Evolutionary conservation across 1,140 invertebrate genomes (phyloP).

Genomic region (Prorops nasuta): DNA sequence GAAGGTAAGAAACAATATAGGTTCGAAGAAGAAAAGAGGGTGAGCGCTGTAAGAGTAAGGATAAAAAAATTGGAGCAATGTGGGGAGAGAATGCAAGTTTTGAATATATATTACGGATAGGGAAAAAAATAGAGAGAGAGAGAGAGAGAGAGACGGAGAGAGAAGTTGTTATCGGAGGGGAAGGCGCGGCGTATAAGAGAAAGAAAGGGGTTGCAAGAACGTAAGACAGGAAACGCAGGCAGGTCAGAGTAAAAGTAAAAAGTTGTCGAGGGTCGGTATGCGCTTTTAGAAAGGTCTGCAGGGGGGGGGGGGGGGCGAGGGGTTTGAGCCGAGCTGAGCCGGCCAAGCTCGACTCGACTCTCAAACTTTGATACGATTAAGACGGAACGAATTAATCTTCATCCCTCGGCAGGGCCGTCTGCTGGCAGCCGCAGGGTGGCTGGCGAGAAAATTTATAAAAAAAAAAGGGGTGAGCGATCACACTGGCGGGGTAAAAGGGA

Average conservation of each 20-base stretch:
- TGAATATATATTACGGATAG: too few relatives aligned
- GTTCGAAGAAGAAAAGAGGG: slow-evolving; percentile 13
- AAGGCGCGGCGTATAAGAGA: too few relatives aligned
- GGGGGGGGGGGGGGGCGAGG: slow-evolving; percentile 19
- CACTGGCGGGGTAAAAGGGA: not conserved
- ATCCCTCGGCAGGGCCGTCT: slow-evolving; percentile 46
- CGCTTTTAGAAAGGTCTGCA: slow-evolving; percentile 17
- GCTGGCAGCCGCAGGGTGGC: slow-evolving; percentile 31
- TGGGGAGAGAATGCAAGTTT: too few relatives aligned
- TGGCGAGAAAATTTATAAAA: slow-evolving; percentile 17
- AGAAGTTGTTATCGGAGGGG: too few relatives aligned
- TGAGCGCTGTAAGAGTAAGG: slow-evolving; percentile 19
- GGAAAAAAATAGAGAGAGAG: too few relatives aligned
- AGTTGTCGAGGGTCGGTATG: slow-evolving; percentile 31
- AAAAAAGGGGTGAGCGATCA: not conserved
- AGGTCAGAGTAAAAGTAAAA: slow-evolving; percentile 42
- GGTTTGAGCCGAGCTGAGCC: slow-evolving; percentile 35
- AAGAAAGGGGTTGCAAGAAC: not conserved
- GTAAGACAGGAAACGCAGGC: not conserved
- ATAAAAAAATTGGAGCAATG: too few relatives aligned
- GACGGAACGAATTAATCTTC: slow-evolving; percentile 59
- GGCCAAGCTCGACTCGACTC: slow-evolving; percentile 43
- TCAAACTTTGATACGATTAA: slow-evolving; percentile 59
- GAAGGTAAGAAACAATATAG: slow-evolving; percentile 17
- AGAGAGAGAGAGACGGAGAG: too few relatives aligned